Evolutionary conservation across 2,888 invertebrate genomes (phyloP), one percentile per base, ranked within the genome.

Genomic region (Athalia circularis): DNA sequence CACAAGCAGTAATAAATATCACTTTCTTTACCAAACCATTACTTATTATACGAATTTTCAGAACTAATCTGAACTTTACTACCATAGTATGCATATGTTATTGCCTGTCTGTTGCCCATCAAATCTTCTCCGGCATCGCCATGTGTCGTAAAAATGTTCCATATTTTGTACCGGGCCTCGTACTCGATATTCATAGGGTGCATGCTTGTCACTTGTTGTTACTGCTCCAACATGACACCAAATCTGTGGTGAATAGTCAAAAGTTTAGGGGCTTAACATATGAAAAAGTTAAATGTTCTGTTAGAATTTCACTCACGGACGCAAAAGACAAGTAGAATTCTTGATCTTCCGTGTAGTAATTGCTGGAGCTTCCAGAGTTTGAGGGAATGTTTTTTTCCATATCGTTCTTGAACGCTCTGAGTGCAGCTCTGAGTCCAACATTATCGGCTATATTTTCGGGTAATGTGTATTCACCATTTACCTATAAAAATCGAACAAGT

Each of bases 341-440:
- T 59, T 72, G 57, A 47, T 72, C 72, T 15, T 43, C 9, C 29
- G 13, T 72, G 7, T 59, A 72, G 59, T 72, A 47, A 15, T 59
- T 7, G 54, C 9, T 11, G 9, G 11, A 11, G 6, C 47, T 57
- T 47, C 45, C 4, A 47, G 7, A 47, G 15, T 45, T 5, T 7
- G 13, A 47, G 8, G 47, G 5, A 45, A 13, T n/a, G 15, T 4
- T 13, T 45, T 72, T 59, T 4, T 47, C 8, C n/a, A 7, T 59
- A 1, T 45, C 8, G 13, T 72, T 72, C 13, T 57, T 72, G 9
- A 72, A 72, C 6, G 72, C 72, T 57, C 72, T n/a, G n/a, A 47
- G 59, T n/a, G 72, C 72, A 57, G 72, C 72, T 72, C 72, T 72
- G 5, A 72, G 59, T 57, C 72, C 72, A 72, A 72, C 72, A 48